These are phyloP conservation scores for Peromyscus maniculatus DNA, from an alignment of 2,113 vertebrate genomes.

Conservation along the genomic window DNA sequence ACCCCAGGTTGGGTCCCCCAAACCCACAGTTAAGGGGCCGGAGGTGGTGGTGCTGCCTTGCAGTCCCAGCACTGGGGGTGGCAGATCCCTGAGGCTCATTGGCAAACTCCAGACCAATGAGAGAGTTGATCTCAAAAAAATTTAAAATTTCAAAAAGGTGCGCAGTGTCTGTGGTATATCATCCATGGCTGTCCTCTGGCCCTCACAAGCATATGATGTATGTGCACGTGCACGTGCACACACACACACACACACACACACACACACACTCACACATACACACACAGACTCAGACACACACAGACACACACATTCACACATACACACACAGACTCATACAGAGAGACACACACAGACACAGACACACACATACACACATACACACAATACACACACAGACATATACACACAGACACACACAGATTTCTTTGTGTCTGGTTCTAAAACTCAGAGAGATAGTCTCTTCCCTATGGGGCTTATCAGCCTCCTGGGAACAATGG, in stretches of 20 bases:
- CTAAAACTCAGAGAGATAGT: background rate
- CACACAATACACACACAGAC: background rate
- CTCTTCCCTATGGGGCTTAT: background rate
- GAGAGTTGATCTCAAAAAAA: background rate
- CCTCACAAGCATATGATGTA: background rate
- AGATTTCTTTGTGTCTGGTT: background rate
- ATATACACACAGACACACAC: background rate
- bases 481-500: too few relatives aligned
- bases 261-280: background rate
- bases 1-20: background rate
- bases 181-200: background rate
- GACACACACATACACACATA: background rate
- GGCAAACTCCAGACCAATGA: background rate
- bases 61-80: background rate
- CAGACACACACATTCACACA: background rate
- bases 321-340: too few relatives aligned
- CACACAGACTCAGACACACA: background rate
- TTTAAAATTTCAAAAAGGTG: background rate
- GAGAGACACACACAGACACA: background rate
- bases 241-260: too few relatives aligned
- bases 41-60: background rate
- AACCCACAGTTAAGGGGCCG: background rate
- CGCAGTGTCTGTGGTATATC: background rate
- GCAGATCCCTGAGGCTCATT: background rate
- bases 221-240: accelerated